Evolutionary conservation across 2,113 vertebrate genomes (phyloP).

Genomic region (Oreochromis niloticus): DNA sequence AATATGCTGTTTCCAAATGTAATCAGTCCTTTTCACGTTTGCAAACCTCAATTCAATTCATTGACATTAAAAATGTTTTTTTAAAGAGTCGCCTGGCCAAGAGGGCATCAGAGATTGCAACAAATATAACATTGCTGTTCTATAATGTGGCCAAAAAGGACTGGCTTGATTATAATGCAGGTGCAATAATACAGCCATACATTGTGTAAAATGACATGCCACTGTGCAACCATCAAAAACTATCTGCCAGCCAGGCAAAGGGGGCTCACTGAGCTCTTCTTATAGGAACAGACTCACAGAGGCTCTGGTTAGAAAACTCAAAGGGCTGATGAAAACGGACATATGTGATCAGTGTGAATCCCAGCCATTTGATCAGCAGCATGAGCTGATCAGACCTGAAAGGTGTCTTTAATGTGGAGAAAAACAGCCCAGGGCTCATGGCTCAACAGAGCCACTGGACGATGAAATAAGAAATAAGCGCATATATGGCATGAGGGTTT

Average conservation of each 20-base stretch:
- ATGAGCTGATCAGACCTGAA: not conserved
- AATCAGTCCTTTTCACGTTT: not conserved
- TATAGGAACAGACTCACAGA: not conserved
- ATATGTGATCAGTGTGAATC: not conserved
- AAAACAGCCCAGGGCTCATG: not conserved
- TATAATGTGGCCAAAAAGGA: not conserved
- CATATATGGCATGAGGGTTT: not conserved
- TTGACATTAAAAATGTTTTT: not conserved
- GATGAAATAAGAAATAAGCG: not conserved
- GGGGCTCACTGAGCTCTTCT: not conserved
- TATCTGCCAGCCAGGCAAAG: not conserved
- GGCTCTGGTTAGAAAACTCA: not conserved
- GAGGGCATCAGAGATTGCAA: not conserved
- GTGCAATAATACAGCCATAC: not conserved
- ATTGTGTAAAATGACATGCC: not conserved
- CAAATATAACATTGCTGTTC: not conserved
- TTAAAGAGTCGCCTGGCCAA: not conserved
- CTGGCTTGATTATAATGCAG: not conserved
- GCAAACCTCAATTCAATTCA: not conserved
- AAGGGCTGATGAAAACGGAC: not conserved
- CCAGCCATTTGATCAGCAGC: not conserved
- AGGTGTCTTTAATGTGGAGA: not conserved
- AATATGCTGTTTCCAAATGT: not conserved
- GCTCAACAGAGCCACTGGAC: not conserved
- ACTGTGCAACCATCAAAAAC: not conserved